Evolutionary conservation across 2,888 invertebrate species (phyloP).

Genomic region (Meteorus colon): DNA sequence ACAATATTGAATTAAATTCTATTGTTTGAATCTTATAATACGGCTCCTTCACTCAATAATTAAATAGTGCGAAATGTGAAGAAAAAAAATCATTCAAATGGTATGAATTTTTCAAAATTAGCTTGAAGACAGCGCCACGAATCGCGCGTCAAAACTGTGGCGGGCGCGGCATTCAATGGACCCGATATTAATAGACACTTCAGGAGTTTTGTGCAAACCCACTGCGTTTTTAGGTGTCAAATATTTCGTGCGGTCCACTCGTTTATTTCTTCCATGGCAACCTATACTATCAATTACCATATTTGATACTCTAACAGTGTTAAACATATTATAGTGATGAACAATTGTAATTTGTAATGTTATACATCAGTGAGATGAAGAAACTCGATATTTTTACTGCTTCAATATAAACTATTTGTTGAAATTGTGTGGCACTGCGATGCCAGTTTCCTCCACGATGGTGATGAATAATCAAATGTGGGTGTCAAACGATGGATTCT

Average conservation of each 20-base stretch:
- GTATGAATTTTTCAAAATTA: background rate
- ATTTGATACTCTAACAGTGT: background rate
- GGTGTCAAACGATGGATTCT: slow-evolving; percentile 10
- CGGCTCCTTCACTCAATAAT: no score
- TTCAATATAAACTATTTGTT: background rate
- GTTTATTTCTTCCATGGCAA: slow-evolving; percentile 50
- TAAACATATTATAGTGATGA: background rate
- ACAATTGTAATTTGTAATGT: background rate
- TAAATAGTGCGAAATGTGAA: no score
- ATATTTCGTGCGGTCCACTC: slow-evolving; percentile 57
- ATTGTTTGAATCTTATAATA: no score
- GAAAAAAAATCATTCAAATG: no score
- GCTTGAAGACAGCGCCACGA: slow-evolving; percentile 55
- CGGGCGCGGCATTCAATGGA: slow-evolving; percentile 52
- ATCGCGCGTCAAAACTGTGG: slow-evolving; percentile 51
- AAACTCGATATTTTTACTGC: background rate
- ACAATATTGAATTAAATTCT: no score
- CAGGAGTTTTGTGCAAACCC: slow-evolving; percentile 63
- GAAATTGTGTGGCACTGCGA: background rate
- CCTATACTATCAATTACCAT: slow-evolving; percentile 5
- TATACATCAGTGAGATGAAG: background rate
- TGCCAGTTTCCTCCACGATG: background rate
- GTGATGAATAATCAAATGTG: slow-evolving; percentile 13
- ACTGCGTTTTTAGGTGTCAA: slow-evolving; percentile 65
- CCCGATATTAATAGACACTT: slow-evolving; percentile 66